Conservation (phyloP, 53 echinoderm and acorn worm species). For the Holothuria leucospilota region DNA sequence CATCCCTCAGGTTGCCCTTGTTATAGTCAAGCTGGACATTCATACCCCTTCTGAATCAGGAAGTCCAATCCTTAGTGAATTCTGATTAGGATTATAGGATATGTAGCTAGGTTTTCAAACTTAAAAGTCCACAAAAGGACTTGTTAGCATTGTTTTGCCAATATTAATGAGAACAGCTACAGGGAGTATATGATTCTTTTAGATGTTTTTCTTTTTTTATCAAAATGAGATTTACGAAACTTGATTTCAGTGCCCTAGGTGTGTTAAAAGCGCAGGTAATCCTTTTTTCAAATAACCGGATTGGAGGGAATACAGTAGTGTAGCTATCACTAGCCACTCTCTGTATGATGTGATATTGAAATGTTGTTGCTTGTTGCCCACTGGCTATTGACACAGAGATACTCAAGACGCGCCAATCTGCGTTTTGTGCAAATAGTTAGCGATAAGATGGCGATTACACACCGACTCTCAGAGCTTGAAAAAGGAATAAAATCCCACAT, state of each 20-base stretch:
- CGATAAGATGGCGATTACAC: conserved; percentile 35
- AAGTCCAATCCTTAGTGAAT: conserved; percentile 36
- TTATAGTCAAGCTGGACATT: neutral
- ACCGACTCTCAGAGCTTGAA: neutral
- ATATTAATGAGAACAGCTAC: conserved; percentile 26
- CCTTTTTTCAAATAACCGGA: conserved; percentile 21
- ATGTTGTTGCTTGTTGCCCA: neutral
- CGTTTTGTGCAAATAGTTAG: conserved; percentile 41
- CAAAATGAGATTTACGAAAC: neutral
- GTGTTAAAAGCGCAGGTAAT: conserved; percentile 19
- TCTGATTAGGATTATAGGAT: conserved; percentile 25
- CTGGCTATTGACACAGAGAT: conserved; percentile 46
- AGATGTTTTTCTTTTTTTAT: conserved; percentile 19
- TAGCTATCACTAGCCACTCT: neutral
- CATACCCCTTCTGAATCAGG: conserved; percentile 12
- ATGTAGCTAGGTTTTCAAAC: conserved; percentile 5
- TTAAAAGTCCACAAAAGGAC: neutral
- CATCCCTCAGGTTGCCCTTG: conserved; percentile 19
- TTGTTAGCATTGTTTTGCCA: conserved; percentile 15
- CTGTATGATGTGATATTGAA: neutral
- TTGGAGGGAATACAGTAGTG: conserved; percentile 5
- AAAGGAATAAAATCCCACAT: neutral
- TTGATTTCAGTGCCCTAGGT: conserved; percentile 29
- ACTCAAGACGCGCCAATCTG: neutral
- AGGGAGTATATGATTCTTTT: conserved; percentile 28